Conservation (phyloP, 2,113 vertebrate species). For the Corapipo altera region DNA sequence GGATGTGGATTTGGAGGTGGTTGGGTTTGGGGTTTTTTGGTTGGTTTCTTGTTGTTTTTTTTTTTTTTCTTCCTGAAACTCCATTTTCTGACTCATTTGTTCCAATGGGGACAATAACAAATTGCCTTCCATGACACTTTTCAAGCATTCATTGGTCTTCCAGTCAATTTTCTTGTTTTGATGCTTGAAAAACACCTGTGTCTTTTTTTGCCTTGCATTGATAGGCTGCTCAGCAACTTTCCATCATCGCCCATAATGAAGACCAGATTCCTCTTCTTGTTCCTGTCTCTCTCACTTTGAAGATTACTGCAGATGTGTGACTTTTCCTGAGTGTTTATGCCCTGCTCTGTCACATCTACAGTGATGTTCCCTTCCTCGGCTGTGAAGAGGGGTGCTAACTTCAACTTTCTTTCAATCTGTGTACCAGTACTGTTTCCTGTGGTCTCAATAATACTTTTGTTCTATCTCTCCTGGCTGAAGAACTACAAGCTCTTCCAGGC, state of each 20-base stretch:
- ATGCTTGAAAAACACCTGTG: neutral
- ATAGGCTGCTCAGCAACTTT: neutral
- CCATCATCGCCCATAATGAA: neutral
- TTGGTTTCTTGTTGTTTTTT: fast-evolving
- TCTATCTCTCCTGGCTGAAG: neutral
- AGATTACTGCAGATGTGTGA: neutral
- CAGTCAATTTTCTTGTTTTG: neutral
- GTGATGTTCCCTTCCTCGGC: neutral
- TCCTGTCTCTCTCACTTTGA: neutral
- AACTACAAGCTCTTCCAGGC: neutral
- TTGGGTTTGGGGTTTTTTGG: neutral
- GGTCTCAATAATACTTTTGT: neutral
- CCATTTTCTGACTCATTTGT: neutral
- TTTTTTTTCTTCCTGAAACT: neutral
- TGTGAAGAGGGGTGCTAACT: neutral
- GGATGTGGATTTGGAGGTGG: too few relatives aligned
- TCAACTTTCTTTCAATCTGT: neutral
- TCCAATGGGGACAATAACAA: neutral
- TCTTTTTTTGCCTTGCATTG: neutral
- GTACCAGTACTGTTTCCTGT: neutral
- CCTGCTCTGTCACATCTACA: too few relatives aligned
- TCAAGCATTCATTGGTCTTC: neutral
- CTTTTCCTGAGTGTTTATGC: neutral
- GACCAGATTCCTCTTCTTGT: neutral
- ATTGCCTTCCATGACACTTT: neutral